Evolutionary conservation across 2,888 invertebrate species (phyloP).

Genomic region (Escarpia spicata): DNA sequence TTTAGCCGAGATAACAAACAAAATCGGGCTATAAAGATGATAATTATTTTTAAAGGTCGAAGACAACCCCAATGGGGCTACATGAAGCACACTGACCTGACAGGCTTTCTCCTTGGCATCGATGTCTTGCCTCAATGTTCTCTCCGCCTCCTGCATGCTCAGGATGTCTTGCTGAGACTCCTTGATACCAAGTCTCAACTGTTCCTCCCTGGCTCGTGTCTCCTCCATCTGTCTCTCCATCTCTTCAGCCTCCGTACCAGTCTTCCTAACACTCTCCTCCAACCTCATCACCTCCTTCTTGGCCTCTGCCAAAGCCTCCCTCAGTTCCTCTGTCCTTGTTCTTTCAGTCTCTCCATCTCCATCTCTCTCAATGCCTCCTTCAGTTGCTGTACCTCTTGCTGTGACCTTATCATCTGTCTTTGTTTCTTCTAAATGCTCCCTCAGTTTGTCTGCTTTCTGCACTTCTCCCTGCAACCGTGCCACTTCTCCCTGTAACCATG

Average conservation of each 20-base stretch:
- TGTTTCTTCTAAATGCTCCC: slow-evolving; percentile 12
- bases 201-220: neutral
- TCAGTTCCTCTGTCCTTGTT: neutral
- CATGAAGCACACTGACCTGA: too few species aligned
- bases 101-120: too few species aligned
- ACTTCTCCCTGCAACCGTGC: too few species aligned
- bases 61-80: too few species aligned
- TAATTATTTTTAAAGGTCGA: too few species aligned
- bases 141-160: too few species aligned
- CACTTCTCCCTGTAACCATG: neutral
- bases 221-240: slow-evolving; percentile 18
- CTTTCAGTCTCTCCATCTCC: neutral
- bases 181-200: neutral
- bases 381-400: neutral
- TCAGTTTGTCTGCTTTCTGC: slow-evolving; percentile 20
- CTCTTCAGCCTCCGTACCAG: neutral
- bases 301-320: neutral
- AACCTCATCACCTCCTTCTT: slow-evolving; percentile 14
- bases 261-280: neutral
- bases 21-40: too few species aligned
- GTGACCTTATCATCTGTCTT: neutral
- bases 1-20: too few species aligned
- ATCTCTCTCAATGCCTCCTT: neutral
- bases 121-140: too few species aligned
- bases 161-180: neutral